Conservation (phyloP, 2,113 vertebrate species). For the Microtus montanus region DNA sequence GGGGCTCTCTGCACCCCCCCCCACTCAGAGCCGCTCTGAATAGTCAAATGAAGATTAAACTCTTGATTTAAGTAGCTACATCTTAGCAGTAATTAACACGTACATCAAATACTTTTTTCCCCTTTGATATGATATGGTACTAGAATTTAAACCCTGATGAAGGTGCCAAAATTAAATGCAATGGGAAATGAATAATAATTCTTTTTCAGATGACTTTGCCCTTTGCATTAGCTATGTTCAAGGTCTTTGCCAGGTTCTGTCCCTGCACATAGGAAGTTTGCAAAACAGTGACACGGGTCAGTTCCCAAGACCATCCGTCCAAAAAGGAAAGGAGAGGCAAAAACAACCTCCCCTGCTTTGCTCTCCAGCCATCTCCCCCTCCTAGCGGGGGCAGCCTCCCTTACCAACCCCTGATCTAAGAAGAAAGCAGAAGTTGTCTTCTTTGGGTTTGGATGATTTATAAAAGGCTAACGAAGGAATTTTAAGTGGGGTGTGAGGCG, state of each 20-base stretch:
- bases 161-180: conserved; percentile 81
- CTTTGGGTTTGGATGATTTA: conserved; percentile 37
- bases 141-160: conserved; percentile 81
- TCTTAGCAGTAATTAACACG: conserved; percentile 81
- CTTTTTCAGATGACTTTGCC: conserved; percentile 72
- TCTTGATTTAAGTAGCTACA: conserved; percentile 81
- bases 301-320: background rate
- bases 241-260: conserved; percentile 43
- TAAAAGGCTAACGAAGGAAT: conserved; percentile 39
- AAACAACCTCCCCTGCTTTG: background rate
- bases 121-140: conserved; percentile 79
- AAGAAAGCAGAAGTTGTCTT: conserved; percentile 40
- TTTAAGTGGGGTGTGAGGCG: background rate
- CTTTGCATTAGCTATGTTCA: conserved; percentile 58
- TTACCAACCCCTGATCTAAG: background rate
- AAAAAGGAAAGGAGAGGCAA: background rate
- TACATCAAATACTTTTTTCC: conserved; percentile 76
- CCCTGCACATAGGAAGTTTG: conserved; percentile 39
- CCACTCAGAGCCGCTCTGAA: conserved; percentile 58
- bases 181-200: conserved; percentile 82
- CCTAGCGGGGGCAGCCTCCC: no score
- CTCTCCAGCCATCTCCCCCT: background rate
- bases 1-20: conserved; percentile 42
- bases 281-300: background rate
- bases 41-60: conserved; percentile 81